Evolutionary conservation across 2,797 vertebrate genomes (phyloP), one percentile per base, ranked within the genome.

Genomic region (Melanotaenia nigrans): DNA sequence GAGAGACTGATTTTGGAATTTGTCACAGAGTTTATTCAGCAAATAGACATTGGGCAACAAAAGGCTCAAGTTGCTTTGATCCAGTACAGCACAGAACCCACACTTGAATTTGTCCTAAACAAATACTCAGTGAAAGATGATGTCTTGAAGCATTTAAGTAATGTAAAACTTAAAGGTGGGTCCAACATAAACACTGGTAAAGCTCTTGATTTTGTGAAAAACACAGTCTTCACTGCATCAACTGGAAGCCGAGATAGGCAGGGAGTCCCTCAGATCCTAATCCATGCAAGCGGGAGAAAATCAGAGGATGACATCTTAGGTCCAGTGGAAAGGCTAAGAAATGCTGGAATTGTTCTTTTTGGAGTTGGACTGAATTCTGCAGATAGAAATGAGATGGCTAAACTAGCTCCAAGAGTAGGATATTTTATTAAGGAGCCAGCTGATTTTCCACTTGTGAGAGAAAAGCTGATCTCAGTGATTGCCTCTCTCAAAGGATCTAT

Each of bases 221-320:
- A 62, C 72, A 93, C 85, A 76, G 91, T 97, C 59, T 96, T 97
- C 79, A 93, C 80, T 24, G 80, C 79, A 30, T 85, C 85, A 38
- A 88, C 90, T 0, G 96, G 96, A 81, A 93, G 95, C 86, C 94
- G 97, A 83, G 75, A 83, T 0, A 78, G 88, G 2, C 93, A 95
- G 64, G 95, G 94, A 32, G 91, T 96, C 47, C 95, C 96, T 10
- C 95, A 95, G 81, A 92, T 97, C 74, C 65, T 97, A 83, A 95
- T 98, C 80, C 87, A 96, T 65, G 79, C 96, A 67, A 96, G 93
- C 57, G 96, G 95, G 0, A 95, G 89, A 79, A 95, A 92, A 87
- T 96, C 96, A 59, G 83, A 82, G 0, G 96, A 97, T 75, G 89
- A 93, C 10, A 74, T 95, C 62, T 75, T 78, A 61, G 88, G 85